These are phyloP conservation scores for Thecophora atra DNA, from an alignment of 2,888 invertebrate species.

Conservation along the genomic window DNA sequence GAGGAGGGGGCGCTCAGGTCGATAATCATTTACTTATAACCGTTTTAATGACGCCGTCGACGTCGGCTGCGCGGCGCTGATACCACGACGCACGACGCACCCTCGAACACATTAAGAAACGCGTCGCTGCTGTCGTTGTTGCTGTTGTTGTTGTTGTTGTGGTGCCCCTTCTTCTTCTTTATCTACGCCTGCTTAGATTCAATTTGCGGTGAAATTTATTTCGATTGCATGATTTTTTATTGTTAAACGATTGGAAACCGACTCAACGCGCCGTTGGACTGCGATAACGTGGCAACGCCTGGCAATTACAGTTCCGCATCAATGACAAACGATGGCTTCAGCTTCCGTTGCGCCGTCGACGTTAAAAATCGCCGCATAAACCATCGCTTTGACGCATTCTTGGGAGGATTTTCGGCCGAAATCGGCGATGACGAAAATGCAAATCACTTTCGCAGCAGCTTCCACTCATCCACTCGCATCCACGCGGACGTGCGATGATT, in stretches of 20 bases:
- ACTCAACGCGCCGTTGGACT: background rate
- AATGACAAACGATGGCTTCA: constrained; percentile 38
- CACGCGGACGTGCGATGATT: constrained; percentile 4
- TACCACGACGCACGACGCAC: constrained; percentile 20
- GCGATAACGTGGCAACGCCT: constrained; percentile 42
- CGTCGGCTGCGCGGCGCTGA: background rate
- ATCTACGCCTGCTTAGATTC: background rate
- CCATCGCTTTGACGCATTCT: background rate
- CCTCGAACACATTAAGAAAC: constrained; percentile 9
- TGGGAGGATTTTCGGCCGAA: background rate
- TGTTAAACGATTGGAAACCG: constrained; percentile 29
- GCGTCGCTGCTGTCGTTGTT: too few relatives aligned
- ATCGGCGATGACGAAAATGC: too few relatives aligned
- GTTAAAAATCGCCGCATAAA: background rate
- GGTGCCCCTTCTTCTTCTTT: too few relatives aligned
- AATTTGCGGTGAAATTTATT: constrained; percentile 32
- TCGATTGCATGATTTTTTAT: constrained; percentile 37
- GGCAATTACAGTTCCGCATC: constrained; percentile 41
- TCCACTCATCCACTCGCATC: background rate
- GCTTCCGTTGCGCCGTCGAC: too few relatives aligned
- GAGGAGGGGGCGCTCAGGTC: background rate
- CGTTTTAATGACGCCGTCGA: background rate
- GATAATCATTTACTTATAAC: background rate
- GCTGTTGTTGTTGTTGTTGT: too few relatives aligned
- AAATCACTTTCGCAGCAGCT: constrained; percentile 22